These are phyloP conservation scores for Netelia virgata DNA, from an alignment of 2,888 invertebrate genomes.

Conservation along the genomic window DNA sequence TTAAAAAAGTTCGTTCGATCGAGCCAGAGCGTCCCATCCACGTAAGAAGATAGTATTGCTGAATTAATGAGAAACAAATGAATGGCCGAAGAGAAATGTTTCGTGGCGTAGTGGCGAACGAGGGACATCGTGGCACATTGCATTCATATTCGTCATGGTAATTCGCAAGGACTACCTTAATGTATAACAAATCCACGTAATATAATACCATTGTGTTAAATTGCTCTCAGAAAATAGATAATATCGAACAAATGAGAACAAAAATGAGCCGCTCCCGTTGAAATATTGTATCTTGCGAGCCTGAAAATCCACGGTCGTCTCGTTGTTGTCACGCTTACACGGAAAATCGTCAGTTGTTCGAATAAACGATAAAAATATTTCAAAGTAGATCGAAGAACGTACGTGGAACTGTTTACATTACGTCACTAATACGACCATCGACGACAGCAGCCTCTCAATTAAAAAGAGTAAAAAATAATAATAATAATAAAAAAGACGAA, in stretches of 20 bases:
- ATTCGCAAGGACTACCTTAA: slow-evolving; percentile 28
- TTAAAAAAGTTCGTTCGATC: slow-evolving; percentile 46
- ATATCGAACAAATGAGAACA: neutral
- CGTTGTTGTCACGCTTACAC: slow-evolving; percentile 33
- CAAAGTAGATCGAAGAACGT: neutral
- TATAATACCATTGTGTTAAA: slow-evolving; percentile 55
- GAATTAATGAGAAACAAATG: too few relatives aligned
- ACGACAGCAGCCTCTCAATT: slow-evolving; percentile 40
- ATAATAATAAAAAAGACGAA: neutral
- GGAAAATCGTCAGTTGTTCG: neutral
- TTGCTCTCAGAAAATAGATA: slow-evolving; percentile 15
- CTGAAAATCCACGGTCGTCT: neutral
- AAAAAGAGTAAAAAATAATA: slow-evolving; percentile 10
- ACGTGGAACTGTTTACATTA: too few relatives aligned
- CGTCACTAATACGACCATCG: slow-evolving; percentile 15
- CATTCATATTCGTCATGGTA: too few relatives aligned
- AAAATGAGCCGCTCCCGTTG: slow-evolving; percentile 10
- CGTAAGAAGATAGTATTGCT: neutral
- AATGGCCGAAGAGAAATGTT: too few relatives aligned
- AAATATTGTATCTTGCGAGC: slow-evolving; percentile 14
- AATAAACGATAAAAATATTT: neutral
- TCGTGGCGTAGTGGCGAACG: too few relatives aligned
- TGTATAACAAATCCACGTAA: slow-evolving; percentile 61
- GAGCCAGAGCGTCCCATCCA: slow-evolving; percentile 6
- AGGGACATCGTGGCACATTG: too few relatives aligned